Conservation (phyloP, 2,888 invertebrate genomes). For the Noctua janthe region DNA sequence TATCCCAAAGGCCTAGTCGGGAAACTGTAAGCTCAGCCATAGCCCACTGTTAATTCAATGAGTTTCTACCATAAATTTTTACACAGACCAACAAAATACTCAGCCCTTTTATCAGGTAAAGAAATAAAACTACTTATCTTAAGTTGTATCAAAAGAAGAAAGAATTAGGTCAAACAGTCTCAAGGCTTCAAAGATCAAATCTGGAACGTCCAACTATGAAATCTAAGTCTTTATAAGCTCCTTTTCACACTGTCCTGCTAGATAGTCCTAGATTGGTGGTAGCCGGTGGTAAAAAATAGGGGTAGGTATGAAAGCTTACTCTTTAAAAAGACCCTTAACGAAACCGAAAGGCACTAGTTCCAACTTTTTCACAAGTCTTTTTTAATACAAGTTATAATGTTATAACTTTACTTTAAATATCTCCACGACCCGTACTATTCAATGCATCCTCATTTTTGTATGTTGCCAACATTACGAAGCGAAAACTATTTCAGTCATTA, state of each 20-base stretch:
- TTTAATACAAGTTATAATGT: no score
- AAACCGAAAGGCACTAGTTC: no score
- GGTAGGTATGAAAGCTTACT: background rate
- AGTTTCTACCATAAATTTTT: background rate
- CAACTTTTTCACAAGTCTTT: no score
- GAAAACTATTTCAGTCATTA: no score
- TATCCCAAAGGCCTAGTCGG: background rate
- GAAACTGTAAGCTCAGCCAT: background rate
- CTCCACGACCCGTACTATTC: no score
- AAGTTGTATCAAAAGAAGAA: constrained; percentile 2
- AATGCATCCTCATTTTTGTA: no score
- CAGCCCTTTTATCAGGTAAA: background rate
- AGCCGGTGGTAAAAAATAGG: background rate
- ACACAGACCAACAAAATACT: background rate
- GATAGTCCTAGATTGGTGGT: no score
- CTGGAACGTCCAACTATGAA: constrained; percentile 15
- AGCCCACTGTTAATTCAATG: background rate
- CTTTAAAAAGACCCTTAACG: no score
- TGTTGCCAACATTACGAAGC: no score
- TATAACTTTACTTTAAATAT: no score
- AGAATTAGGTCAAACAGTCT: constrained; percentile 19
- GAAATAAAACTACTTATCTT: background rate
- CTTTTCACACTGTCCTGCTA: constrained; percentile 11
- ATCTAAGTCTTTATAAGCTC: constrained; percentile 5
- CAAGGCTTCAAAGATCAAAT: constrained; percentile 17